Evolutionary conservation across 2,888 invertebrate species (phyloP), one percentile per base, ranked within the genome.

Genomic region (Gastrophysa polygoni): DNA sequence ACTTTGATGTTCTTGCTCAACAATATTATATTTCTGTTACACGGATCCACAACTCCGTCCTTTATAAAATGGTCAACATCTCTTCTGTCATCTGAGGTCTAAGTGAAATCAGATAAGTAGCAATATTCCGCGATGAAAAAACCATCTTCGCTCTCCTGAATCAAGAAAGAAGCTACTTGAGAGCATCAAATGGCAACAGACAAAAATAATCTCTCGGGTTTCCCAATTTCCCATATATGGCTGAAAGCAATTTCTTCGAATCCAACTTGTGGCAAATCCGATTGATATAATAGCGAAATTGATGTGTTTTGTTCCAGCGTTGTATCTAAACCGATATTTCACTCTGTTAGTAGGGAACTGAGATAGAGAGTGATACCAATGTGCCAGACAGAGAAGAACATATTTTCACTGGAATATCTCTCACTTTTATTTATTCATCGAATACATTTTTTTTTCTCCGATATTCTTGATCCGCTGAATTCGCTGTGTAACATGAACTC

Each of bases 281-380:
- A 63, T 63, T 59, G 59, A 29, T 56, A 44, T 59, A 63, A 62
- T 62, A 52, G 58, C 48, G 50, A 59, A 59, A 63, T 59, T 59
- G 55, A 63, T 63, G 47, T 59, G 56, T 62, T 63, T 59, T 54
- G 62, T 58, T 62, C 57, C 16, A 18, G 47, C 20, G 48, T 63
- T 55, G 55, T 54, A 59, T 59, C 21, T 49, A 49, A 47, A 59
- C 14, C 18, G n/a, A 51, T 38, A 38, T 38, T 38, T 11, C 11
- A 32, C 29, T 32, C 10, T 10, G 6, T 10, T 2, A 18, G 20
- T 21, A 21, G 11, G 17, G 20, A 34, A 32, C 51, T 50, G 47
- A 59, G 32, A 32, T 24, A 24, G 4, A 24, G 24, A 7, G 24
- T 24, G 24, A 5, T 24, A 5, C 24, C 3, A 24, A 24, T 5